A percentile compares a stretch with the other conserved stretches of the same genome.
Conservation (phyloP, 64 coral and sea anemone species). For the Acropora yongei region DNA sequence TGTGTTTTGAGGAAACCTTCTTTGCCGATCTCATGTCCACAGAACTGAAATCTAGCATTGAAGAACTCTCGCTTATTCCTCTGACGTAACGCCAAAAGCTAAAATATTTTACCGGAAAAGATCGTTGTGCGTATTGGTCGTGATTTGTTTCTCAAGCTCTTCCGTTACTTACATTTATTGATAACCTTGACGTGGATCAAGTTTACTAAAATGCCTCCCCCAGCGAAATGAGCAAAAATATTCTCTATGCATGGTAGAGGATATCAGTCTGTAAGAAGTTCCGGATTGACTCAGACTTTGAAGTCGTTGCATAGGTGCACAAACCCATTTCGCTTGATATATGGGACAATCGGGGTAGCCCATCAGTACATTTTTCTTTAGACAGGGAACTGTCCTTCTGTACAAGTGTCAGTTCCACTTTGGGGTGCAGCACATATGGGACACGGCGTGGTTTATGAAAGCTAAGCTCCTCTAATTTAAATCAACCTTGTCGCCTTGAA, state of each 20-base stretch:
- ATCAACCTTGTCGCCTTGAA: background rate
- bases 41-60: constrained; percentile 54
- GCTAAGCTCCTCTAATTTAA: constrained; percentile 10
- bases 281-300: constrained; percentile 57
- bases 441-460: constrained; percentile 43
- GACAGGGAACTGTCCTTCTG: constrained; percentile 46
- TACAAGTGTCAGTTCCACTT: constrained; percentile 51
- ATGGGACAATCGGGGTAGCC: constrained; percentile 55
- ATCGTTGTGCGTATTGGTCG: background rate
- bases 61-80: constrained; percentile 57
- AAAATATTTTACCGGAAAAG: constrained; percentile 28
- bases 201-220: constrained; percentile 30
- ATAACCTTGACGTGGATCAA: background rate
- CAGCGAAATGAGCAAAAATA: constrained; percentile 40
- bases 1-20: background rate
- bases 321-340: constrained; percentile 42
- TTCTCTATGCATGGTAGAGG: constrained; percentile 40
- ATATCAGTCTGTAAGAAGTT: constrained; percentile 42
- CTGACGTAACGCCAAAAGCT: constrained; percentile 11
- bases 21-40: constrained; percentile 56
- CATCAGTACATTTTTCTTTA: constrained; percentile 54
- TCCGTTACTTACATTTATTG: constrained; percentile 32
- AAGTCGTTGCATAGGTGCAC: constrained; percentile 50
- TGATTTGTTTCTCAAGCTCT: background rate
- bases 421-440: constrained; percentile 54